Evolutionary conservation across 53 echinoderm and acorn worm genomes (phyloP).

Genomic region (Hippasteria phrygiana): DNA sequence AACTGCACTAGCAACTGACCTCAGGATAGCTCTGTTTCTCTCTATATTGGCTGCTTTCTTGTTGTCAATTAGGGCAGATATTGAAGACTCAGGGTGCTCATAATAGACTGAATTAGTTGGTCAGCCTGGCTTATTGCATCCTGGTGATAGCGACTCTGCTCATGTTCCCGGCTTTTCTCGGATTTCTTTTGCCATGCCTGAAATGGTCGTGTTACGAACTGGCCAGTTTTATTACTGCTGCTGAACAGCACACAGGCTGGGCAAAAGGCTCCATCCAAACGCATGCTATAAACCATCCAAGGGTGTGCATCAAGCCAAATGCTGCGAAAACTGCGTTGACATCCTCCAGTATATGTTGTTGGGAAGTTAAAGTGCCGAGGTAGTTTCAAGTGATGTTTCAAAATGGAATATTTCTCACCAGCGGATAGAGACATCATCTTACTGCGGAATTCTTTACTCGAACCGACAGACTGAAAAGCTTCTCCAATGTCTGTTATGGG

Average conservation of each 20-base stretch:
- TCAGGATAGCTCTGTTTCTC: slow-evolving; percentile 31
- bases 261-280: slow-evolving; percentile 33
- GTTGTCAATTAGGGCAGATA: not conserved
- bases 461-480: no score
- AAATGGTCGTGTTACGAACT: slow-evolving; percentile 41
- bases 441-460: no score
- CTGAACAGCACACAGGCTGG: slow-evolving; percentile 12
- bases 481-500: no score
- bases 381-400: no score
- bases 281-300: slow-evolving; percentile 18
- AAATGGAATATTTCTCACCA: no score
- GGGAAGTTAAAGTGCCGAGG: no score
- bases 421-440: no score
- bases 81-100: not conserved
- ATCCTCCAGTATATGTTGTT: no score
- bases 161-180: not conserved
- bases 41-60: slow-evolving; percentile 10
- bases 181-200: not conserved
- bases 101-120: not conserved
- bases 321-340: no score
- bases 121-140: not conserved
- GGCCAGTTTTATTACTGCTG: not conserved
- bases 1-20: slow-evolving; percentile 24
- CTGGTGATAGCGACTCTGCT: not conserved
- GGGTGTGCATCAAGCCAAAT: no score